These are phyloP conservation scores for Aphyosemion australe DNA, from an alignment of 2,113 vertebrate genomes.

Conservation along the genomic window DNA sequence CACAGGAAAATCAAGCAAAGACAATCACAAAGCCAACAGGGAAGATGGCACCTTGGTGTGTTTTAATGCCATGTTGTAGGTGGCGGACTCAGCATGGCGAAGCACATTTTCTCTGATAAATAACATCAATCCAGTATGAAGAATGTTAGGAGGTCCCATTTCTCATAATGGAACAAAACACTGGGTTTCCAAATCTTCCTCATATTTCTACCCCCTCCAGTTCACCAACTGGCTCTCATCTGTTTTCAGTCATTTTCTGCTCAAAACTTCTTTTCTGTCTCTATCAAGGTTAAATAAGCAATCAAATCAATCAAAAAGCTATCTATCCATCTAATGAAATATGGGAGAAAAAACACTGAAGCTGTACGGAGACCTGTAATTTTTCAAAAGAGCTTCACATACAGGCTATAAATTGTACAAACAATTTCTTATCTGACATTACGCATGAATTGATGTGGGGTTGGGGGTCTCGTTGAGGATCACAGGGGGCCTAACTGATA, in stretches of 20 bases:
- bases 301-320: conserved; percentile 75
- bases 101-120: conserved; percentile 29
- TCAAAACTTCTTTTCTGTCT: conserved; percentile 31
- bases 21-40: conserved; percentile 44
- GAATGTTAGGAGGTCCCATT: conserved; percentile 28
- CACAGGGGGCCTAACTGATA: conserved; percentile 69
- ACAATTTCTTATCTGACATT: conserved; percentile 73
- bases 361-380: conserved; percentile 46
- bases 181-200: conserved; percentile 12
- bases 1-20: conserved; percentile 26
- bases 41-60: conserved; percentile 4
- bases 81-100: conserved; percentile 10
- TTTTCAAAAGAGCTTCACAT: conserved; percentile 52
- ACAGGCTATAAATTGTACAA: conserved; percentile 58
- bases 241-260: conserved; percentile 40
- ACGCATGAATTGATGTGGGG: conserved; percentile 60
- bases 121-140: background rate
- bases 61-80: conserved; percentile 15
- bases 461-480: conserved; percentile 52
- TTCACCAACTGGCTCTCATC: conserved; percentile 38
- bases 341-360: conserved; percentile 13
- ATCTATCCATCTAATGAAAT: conserved; percentile 53
- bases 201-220: conserved; percentile 1
- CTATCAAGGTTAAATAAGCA: conserved; percentile 77
- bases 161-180: conserved; percentile 9